Conservation (phyloP, 1,140 invertebrate genomes). For the Littorina saxatilis region DNA sequence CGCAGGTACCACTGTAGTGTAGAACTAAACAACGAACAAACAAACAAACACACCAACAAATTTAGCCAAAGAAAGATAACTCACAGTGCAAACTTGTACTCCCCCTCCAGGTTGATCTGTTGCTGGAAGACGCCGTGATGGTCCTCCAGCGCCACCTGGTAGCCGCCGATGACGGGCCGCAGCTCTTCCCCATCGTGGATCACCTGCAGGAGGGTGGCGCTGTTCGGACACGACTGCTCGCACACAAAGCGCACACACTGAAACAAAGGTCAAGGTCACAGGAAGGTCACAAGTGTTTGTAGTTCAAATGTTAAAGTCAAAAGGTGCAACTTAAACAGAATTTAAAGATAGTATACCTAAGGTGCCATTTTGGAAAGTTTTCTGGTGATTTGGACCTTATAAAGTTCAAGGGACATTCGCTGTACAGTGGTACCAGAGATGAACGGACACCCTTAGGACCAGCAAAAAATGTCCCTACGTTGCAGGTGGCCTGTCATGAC, state of each 20-base stretch:
- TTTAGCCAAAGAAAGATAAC: constrained; percentile 28
- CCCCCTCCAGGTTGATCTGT: constrained; percentile 72
- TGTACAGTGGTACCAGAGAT: too few species aligned
- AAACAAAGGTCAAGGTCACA: constrained; percentile 3
- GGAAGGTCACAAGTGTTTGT: neutral
- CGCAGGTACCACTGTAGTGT: too few species aligned
- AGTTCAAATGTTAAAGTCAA: neutral
- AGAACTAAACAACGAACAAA: too few species aligned
- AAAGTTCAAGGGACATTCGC: too few species aligned
- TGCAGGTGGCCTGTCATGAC: too few species aligned
- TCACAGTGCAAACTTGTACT: constrained; percentile 75
- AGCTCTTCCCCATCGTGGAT: constrained; percentile 74
- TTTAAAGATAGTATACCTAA: too few species aligned
- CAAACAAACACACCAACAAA: too few species aligned
- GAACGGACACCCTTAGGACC: too few species aligned
- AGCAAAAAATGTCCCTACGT: too few species aligned
- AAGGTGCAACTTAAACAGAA: neutral
- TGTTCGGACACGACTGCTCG: constrained; percentile 39
- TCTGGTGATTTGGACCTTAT: too few species aligned
- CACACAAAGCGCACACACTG: constrained; percentile 42
- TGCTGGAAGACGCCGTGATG: constrained; percentile 65
- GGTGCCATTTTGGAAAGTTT: too few species aligned
- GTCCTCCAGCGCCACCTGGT: constrained; percentile 50
- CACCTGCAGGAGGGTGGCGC: constrained; percentile 62
- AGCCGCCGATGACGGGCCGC: constrained; percentile 73